Conservation (phyloP, 2,888 invertebrate species). For the Malacosoma neustria region DNA sequence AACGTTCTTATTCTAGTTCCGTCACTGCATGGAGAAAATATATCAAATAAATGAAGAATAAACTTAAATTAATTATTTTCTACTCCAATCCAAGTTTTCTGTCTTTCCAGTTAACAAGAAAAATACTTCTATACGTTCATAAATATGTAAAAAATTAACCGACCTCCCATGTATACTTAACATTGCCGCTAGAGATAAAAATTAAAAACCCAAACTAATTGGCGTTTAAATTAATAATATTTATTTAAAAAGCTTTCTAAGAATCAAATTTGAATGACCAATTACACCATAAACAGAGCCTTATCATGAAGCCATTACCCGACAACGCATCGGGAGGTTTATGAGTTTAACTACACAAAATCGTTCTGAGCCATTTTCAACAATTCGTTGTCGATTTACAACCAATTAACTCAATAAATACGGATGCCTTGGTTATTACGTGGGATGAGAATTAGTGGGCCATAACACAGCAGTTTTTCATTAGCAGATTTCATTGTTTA, state of each 20-base stretch:
- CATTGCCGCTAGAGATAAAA: constrained; percentile 6
- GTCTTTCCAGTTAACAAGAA: too few species aligned
- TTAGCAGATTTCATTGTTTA: too few species aligned
- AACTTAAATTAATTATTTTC: too few species aligned
- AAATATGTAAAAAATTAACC: too few species aligned
- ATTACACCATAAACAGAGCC: constrained; percentile 60
- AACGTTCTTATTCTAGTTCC: too few species aligned
- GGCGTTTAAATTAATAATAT: constrained; percentile 62
- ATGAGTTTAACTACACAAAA: constrained; percentile 69
- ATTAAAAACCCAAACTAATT: constrained; percentile 38
- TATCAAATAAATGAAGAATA: too few species aligned
- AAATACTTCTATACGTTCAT: too few species aligned
- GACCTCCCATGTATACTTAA: constrained; percentile 1
- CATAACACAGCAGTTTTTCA: constrained; percentile 15
- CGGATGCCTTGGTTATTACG: constrained; percentile 38
- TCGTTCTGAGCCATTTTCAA: constrained; percentile 59
- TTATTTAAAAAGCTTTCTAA: constrained; percentile 42
- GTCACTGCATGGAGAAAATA: too few species aligned
- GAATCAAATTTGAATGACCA: constrained; percentile 42
- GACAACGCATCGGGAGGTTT: constrained; percentile 63
- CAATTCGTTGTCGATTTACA: constrained; percentile 61
- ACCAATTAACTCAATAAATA: constrained; percentile 69
- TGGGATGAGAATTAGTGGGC: constrained; percentile 25
- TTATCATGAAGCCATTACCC: constrained; percentile 65
- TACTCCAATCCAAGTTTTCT: too few species aligned